phyloP scores from a whole-genome alignment of 2,888 invertebrate genomes.

The Eupsilia transversa region DNA sequence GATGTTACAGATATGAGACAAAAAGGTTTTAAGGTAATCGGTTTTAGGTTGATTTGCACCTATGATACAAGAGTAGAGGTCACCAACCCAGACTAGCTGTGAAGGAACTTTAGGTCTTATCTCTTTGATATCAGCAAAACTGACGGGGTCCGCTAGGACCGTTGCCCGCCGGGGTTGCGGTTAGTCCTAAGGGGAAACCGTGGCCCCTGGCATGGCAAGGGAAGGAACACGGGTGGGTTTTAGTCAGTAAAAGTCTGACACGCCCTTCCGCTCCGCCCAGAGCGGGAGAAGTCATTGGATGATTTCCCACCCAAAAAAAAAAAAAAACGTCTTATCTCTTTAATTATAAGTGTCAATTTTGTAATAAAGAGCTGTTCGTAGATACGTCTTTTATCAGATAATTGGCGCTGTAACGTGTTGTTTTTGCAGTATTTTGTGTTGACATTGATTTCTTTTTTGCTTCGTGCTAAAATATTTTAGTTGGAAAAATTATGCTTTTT shows the following conservation, averaged over 20 bases:
- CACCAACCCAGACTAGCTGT: not conserved
- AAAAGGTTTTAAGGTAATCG: constrained; percentile 30
- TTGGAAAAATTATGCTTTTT: not conserved
- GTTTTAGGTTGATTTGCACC: constrained; percentile 15
- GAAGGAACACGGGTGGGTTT: too few relatives aligned
- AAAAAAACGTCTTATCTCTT: constrained; percentile 20
- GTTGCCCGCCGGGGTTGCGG: too few relatives aligned
- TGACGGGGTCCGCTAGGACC: too few relatives aligned
- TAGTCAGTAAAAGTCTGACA: too few relatives aligned
- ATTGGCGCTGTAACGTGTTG: not conserved
- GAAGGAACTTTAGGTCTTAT: constrained; percentile 23
- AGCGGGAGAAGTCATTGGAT: too few relatives aligned
- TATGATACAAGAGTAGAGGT: constrained; percentile 1
- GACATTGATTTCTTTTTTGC: not conserved
- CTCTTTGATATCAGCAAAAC: too few relatives aligned
- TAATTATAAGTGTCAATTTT: constrained; percentile 25
- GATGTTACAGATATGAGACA: constrained; percentile 24
- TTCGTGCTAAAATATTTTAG: not conserved
- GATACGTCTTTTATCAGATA: constrained; percentile 35
- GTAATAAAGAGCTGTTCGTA: constrained; percentile 1
- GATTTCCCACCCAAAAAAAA: too few relatives aligned
- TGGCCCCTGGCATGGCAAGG: too few relatives aligned
- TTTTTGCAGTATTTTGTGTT: not conserved
- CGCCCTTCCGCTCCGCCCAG: too few relatives aligned
- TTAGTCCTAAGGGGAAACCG: too few relatives aligned